Percentiles rank a stretch among this genome's conserved stretches.
Evolutionary conservation across 2,888 invertebrate genomes (phyloP).

Genomic region (Drymonia ruficornis): DNA sequence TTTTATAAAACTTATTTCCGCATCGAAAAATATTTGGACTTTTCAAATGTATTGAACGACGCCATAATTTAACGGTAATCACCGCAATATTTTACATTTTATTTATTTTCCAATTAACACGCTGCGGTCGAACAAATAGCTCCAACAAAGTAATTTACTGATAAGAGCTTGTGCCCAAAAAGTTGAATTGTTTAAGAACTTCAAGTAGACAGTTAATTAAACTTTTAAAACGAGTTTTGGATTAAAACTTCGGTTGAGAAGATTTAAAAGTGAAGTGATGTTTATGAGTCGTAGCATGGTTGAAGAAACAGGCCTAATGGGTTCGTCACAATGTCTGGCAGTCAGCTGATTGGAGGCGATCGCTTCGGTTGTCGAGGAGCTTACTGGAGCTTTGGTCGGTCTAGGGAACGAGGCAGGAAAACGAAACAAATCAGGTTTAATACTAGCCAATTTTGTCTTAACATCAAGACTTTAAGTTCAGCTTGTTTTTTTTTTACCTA

Average conservation of each 20-base stretch:
- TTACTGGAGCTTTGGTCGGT: background rate
- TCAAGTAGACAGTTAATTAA: conserved; percentile 18
- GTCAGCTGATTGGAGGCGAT: conserved; percentile 33
- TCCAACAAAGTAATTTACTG: conserved; percentile 8
- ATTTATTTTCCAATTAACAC: conserved; percentile 2
- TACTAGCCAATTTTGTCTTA: no score
- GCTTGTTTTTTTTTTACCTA: no score
- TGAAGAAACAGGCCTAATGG: conserved; percentile 18
- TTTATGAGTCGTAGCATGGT: conserved; percentile 24
- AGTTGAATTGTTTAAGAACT: conserved; percentile 13
- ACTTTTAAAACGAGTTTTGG: conserved; percentile 26
- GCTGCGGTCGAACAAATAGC: conserved; percentile 7
- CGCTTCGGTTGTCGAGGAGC: background rate
- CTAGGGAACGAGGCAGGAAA: background rate
- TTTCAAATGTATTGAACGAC: background rate
- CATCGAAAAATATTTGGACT: background rate
- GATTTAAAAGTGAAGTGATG: conserved; percentile 39
- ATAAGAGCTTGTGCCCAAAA: conserved; percentile 11
- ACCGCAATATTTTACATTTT: background rate
- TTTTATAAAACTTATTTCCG: no score
- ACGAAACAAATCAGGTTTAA: background rate
- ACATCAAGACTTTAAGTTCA: no score
- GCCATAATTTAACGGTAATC: background rate
- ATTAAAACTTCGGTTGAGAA: conserved; percentile 20
- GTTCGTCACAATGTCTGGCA: conserved; percentile 31